Evolutionary conservation across 2,888 invertebrate genomes (phyloP).

Genomic region (Eucera pruinosa): DNA sequence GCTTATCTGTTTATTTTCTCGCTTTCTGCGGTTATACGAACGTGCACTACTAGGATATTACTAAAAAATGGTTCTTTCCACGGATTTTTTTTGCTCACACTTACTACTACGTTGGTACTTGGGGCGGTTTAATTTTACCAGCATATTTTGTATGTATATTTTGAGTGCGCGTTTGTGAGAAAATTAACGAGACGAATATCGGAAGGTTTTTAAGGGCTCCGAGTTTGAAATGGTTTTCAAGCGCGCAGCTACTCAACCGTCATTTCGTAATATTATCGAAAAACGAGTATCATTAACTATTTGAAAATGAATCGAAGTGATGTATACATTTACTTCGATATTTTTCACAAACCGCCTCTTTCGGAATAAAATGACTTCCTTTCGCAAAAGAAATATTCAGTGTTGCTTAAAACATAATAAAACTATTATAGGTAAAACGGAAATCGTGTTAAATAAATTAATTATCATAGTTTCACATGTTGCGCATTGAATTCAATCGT

Average conservation of each 20-base stretch:
- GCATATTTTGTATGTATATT: constrained; percentile 50
- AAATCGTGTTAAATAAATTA: neutral
- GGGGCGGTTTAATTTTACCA: constrained; percentile 41
- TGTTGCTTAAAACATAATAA: neutral
- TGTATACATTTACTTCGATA: neutral
- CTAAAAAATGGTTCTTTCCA: constrained; percentile 27
- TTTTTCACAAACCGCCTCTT: neutral
- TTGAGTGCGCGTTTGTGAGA: constrained; percentile 37
- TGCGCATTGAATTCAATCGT: neutral
- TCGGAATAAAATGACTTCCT: neutral
- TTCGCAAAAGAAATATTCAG: neutral
- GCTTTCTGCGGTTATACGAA: neutral
- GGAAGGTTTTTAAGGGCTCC: constrained; percentile 27
- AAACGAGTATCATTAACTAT: constrained; percentile 27
- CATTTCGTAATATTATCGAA: constrained; percentile 43
- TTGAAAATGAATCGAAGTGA: neutral
- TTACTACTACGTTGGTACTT: constrained; percentile 38
- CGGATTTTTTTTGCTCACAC: constrained; percentile 31
- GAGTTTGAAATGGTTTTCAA: constrained; percentile 34
- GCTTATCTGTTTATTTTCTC: neutral
- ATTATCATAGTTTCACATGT: constrained; percentile 3
- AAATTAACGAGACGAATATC: constrained; percentile 50
- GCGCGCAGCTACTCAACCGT: constrained; percentile 37
- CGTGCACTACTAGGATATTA: neutral
- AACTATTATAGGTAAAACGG: neutral